phyloP scores from a whole-genome alignment of 1,140 invertebrate genomes.

The Heliconius nattereri region DNA sequence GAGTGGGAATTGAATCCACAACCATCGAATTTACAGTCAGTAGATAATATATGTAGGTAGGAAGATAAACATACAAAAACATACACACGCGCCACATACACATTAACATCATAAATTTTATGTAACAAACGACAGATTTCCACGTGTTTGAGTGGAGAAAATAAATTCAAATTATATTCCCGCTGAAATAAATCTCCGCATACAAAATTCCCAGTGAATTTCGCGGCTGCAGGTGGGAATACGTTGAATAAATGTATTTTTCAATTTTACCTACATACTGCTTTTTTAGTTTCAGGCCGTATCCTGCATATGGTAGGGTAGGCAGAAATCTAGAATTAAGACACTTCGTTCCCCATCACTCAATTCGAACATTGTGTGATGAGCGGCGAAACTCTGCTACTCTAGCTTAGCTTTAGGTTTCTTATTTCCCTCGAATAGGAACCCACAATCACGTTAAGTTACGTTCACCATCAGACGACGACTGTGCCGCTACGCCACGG shows the following conservation, averaged over 20 bases:
- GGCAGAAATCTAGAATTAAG: too few relatives aligned
- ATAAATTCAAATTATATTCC: constrained; percentile 36
- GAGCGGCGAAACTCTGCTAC: too few relatives aligned
- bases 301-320: too few relatives aligned
- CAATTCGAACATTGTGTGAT: too few relatives aligned
- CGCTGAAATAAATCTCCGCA: constrained; percentile 35
- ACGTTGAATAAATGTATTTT: constrained; percentile 44
- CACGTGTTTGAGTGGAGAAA: constrained; percentile 26
- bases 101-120: constrained; percentile 11
- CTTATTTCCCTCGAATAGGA: too few relatives aligned
- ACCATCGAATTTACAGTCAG: background rate
- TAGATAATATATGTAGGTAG: too few relatives aligned
- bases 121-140: constrained; percentile 15
- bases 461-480: too few relatives aligned
- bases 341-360: too few relatives aligned
- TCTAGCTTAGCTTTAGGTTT: too few relatives aligned
- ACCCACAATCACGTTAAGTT: too few relatives aligned
- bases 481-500: too few relatives aligned
- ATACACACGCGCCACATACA: background rate
- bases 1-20: background rate
- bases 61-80: background rate
- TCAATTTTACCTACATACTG: constrained; percentile 38
- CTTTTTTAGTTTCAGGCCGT: background rate
- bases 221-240: constrained; percentile 36
- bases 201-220: constrained; percentile 34